Conservation (phyloP, 2,113 vertebrate genomes). For the Dasyornis broadbenti region DNA sequence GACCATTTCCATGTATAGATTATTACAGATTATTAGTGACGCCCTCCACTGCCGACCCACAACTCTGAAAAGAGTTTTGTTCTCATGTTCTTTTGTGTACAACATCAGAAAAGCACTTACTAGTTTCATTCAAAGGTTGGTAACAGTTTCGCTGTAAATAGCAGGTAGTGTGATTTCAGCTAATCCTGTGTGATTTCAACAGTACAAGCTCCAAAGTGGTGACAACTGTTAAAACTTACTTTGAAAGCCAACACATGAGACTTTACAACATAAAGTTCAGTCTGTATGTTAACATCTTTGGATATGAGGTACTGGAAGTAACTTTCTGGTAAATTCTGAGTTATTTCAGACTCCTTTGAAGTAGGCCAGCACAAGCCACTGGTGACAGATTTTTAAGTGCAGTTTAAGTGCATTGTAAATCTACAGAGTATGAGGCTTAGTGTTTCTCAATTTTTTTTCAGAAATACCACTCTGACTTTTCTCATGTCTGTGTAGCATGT, state of each 20-base stretch:
- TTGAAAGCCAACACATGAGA: neutral
- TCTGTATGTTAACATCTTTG: neutral
- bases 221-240: neutral
- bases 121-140: neutral
- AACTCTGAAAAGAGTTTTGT: neutral
- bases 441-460: neutral
- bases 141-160: neutral
- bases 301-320: neutral
- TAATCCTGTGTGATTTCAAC: neutral
- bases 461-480: neutral
- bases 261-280: neutral
- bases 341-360: neutral
- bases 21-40: neutral
- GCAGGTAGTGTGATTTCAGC: neutral
- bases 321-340: neutral
- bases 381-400: neutral
- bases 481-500: neutral
- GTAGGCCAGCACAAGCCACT: neutral
- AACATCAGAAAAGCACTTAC: neutral
- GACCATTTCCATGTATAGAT: neutral
- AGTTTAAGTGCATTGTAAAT: accelerated
- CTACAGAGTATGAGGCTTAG: neutral
- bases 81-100: neutral
- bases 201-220: neutral
- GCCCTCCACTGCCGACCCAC: neutral